phyloP scores from a whole-genome alignment of 2,888 invertebrate genomes.

The Emmelina monodactyla region DNA sequence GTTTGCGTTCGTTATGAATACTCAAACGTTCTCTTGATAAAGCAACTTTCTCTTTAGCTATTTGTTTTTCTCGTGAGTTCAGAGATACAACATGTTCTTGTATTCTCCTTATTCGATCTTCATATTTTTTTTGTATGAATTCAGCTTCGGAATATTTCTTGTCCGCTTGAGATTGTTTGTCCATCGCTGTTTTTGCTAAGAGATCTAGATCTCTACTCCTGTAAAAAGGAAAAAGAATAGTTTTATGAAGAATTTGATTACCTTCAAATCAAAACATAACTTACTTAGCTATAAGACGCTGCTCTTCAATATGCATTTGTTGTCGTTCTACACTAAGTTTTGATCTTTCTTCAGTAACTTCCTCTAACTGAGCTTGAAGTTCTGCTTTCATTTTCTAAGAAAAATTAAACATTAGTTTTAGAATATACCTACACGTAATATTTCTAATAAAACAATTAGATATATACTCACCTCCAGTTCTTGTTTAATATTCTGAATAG shows the following conservation, averaged over 20 bases:
- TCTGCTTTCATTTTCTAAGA: slow-evolving; percentile 52
- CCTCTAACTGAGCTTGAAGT: slow-evolving; percentile 47
- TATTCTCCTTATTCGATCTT: slow-evolving; percentile 62
- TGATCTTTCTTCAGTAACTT: slow-evolving; percentile 43
- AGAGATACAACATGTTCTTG: slow-evolving; percentile 65
- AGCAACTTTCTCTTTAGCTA: slow-evolving; percentile 68
- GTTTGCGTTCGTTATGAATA: slow-evolving; percentile 60
- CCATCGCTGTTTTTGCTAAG: slow-evolving; percentile 62
- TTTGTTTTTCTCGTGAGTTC: slow-evolving; percentile 64
- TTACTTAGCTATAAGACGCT: slow-evolving; percentile 48
- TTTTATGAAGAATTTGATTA: background rate
- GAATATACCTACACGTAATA: background rate
- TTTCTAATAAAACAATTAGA: background rate
- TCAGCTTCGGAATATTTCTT: slow-evolving; percentile 64
- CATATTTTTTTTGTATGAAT: slow-evolving; percentile 60
- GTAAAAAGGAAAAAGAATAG: slow-evolving; percentile 4
- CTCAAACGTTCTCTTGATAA: slow-evolving; percentile 66
- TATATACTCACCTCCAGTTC: slow-evolving; percentile 40
- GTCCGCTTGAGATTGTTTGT: slow-evolving; percentile 67
- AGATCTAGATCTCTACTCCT: slow-evolving; percentile 59
- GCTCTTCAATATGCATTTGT: slow-evolving; percentile 49
- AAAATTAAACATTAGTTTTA: background rate
- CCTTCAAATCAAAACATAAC: slow-evolving; percentile 8
- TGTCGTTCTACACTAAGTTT: slow-evolving; percentile 48
- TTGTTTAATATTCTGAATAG: slow-evolving; percentile 39